Evolutionary conservation across 2,797 vertebrate genomes (phyloP).

Genomic region (Siniperca undulata): DNA sequence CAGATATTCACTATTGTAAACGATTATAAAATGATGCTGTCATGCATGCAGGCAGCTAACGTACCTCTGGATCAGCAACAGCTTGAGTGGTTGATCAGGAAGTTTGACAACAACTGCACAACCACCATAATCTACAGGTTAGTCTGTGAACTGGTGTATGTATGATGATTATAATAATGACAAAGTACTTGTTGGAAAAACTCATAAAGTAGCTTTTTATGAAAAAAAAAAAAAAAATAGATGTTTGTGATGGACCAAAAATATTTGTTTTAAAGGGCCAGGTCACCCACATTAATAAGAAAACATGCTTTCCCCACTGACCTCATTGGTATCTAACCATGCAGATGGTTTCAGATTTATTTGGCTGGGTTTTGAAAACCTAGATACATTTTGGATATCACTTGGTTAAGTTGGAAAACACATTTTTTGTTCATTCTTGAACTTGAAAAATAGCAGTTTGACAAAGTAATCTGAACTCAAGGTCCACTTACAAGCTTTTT

Average conservation of each 20-base stretch:
- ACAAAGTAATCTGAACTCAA: background rate
- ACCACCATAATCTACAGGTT: slow-evolving; percentile 82
- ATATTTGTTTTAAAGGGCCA: background rate
- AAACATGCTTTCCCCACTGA: background rate
- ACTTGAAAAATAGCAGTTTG: background rate
- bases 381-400: background rate
- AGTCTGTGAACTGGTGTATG: slow-evolving; percentile 15
- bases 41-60: slow-evolving; percentile 67
- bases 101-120: slow-evolving; percentile 71
- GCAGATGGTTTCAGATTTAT: background rate
- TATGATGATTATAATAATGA: background rate
- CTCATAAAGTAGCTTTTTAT: background rate
- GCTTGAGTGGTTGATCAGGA: slow-evolving; percentile 75
- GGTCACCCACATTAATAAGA: background rate
- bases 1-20: background rate
- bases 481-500: background rate
- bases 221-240: background rate
- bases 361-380: background rate
- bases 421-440: background rate
- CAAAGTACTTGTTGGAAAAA: too few relatives aligned
- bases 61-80: slow-evolving; percentile 79
- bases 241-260: background rate
- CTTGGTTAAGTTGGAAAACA: background rate
- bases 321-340: background rate
- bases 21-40: slow-evolving; percentile 2